phyloP scores from a whole-genome alignment of 2,888 invertebrate species.

The Agriopis marginaria region DNA sequence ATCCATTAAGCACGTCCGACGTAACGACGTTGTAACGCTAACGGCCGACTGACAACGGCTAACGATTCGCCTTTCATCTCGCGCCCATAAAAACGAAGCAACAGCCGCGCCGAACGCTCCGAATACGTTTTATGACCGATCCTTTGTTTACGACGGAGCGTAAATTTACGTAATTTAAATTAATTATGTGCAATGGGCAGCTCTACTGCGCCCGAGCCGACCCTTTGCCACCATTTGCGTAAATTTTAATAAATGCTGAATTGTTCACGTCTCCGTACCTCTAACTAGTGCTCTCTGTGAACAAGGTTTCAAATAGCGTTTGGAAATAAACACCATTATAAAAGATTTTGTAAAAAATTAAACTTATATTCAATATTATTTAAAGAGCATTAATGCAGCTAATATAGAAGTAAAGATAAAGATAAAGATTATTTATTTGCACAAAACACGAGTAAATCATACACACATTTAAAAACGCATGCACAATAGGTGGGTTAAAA shows the following conservation, averaged over 20 bases:
- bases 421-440: too few relatives aligned
- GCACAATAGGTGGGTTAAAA: too few relatives aligned
- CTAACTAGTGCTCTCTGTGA: background rate
- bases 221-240: slow-evolving; percentile 22
- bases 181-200: slow-evolving; percentile 52
- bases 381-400: too few relatives aligned
- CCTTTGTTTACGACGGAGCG: slow-evolving; percentile 55
- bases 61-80: slow-evolving; percentile 25
- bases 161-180: slow-evolving; percentile 56
- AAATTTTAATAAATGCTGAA: slow-evolving; percentile 25
- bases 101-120: slow-evolving; percentile 27
- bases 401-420: too few relatives aligned
- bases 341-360: background rate
- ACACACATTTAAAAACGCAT: too few relatives aligned
- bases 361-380: too few relatives aligned
- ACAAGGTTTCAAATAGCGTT: background rate
- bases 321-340: background rate
- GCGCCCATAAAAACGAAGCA: slow-evolving; percentile 27
- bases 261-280: slow-evolving; percentile 13
- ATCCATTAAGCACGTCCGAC: slow-evolving; percentile 13
- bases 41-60: slow-evolving; percentile 19
- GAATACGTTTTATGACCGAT: slow-evolving; percentile 35
- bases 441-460: too few relatives aligned
- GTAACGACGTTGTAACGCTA: slow-evolving; percentile 19
- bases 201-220: slow-evolving; percentile 33